These are phyloP conservation scores for Pterostichus madidus DNA, from an alignment of 2,888 invertebrate species.

Conservation along the genomic window DNA sequence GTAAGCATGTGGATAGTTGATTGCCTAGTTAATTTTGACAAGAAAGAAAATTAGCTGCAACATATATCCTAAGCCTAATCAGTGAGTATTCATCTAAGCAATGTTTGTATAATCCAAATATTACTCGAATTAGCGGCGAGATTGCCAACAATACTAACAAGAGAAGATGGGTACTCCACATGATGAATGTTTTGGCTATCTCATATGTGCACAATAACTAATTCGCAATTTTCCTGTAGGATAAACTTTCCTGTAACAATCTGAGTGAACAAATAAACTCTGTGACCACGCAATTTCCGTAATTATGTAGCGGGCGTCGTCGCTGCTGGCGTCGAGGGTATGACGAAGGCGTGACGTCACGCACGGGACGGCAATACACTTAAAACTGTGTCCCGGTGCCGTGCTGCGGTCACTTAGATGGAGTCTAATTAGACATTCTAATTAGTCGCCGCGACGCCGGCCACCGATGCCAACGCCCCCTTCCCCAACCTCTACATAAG, in stretches of 20 bases:
- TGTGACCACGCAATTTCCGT: slow-evolving; percentile 43
- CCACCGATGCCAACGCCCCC: too few relatives aligned
- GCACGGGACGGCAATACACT: slow-evolving; percentile 14
- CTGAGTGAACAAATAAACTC: slow-evolving; percentile 39
- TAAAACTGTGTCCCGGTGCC: slow-evolving; percentile 25
- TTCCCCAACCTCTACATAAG: too few relatives aligned
- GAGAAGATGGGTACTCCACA: neutral
- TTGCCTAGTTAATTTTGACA: too few relatives aligned
- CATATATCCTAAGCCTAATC: too few relatives aligned
- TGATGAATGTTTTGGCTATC: neutral
- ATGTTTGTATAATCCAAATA: too few relatives aligned
- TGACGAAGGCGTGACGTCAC: slow-evolving; percentile 31
- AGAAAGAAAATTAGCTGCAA: too few relatives aligned
- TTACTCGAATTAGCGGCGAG: too few relatives aligned
- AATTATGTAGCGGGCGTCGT: slow-evolving; percentile 42
- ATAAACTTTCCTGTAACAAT: slow-evolving; percentile 9
- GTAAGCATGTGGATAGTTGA: too few relatives aligned
- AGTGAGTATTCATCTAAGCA: too few relatives aligned
- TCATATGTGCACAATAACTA: neutral
- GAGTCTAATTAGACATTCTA: slow-evolving; percentile 57
- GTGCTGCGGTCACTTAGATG: slow-evolving; percentile 47
- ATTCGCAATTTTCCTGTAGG: slow-evolving; percentile 14
- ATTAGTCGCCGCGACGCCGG: slow-evolving; percentile 39
- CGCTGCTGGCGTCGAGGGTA: neutral
- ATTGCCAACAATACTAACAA: too few relatives aligned